phyloP scores from a whole-genome alignment of 2,888 invertebrate genomes.

The Dolichopus griseipennis region DNA sequence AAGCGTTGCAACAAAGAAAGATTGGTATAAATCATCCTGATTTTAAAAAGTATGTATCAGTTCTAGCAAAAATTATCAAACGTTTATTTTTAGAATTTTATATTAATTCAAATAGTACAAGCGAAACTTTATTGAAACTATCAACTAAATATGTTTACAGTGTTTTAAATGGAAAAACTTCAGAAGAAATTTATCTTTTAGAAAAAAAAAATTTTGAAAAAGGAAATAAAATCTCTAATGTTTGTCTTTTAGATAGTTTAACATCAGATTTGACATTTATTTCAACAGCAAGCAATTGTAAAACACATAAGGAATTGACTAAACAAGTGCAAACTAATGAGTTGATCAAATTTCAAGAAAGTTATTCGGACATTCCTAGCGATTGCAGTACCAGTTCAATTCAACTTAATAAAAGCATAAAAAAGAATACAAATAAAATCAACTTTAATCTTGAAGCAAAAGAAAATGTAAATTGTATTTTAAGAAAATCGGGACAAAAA shows the following conservation, averaged over 20 bases:
- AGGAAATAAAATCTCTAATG: constrained; percentile 29
- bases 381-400: constrained; percentile 22
- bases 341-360: constrained; percentile 14
- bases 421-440: constrained; percentile 40
- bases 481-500: constrained; percentile 37
- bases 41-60: constrained; percentile 62
- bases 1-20: constrained; percentile 62
- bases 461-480: constrained; percentile 38
- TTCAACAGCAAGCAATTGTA: background rate
- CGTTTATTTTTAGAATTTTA: constrained; percentile 52
- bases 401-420: constrained; percentile 30
- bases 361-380: constrained; percentile 17
- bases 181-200: constrained; percentile 51
- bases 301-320: background rate
- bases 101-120: constrained; percentile 59
- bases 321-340: constrained; percentile 19
- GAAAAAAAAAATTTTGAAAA: constrained; percentile 32
- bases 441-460: constrained; percentile 36
- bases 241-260: constrained; percentile 35
- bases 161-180: constrained; percentile 55
- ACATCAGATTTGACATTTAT: constrained; percentile 29
- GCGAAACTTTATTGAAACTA: constrained; percentile 63
- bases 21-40: constrained; percentile 56
- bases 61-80: constrained; percentile 58
- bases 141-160: constrained; percentile 56